Evolutionary conservation across 1,140 invertebrate genomes (phyloP), one percentile per base, ranked within the genome.

Genomic region (Reticulitermes speratus): DNA sequence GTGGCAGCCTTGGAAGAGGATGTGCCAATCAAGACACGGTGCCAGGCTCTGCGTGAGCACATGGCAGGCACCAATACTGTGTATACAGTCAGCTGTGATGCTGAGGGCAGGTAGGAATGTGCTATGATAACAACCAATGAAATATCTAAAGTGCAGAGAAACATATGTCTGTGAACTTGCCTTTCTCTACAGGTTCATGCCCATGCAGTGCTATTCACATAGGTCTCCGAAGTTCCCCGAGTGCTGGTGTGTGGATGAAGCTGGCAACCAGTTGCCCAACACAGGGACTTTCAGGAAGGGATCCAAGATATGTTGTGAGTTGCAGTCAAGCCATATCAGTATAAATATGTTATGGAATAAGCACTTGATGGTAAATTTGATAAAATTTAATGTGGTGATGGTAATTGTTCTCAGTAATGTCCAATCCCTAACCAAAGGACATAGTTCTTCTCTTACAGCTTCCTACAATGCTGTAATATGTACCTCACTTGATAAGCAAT

Each of bases 221-320:
- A 93, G 93, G 44, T 86, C 85, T n/a, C 82, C 88, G 38, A 86
- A 87, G 32, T 65, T 87, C 52, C 55, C 88, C 25, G 86, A 87
- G 48, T 97, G 96, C 90, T 97, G 96, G 96, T 97, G 96, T 90
- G 96, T 97, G 7, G 96, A 97, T 90, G 96, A 96, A 87, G 96
- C 96, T 2, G 96, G 96, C 19, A 96, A 96, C 90, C 95, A 96
- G 87, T 89, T 96, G 3, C 91, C 93, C 87, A 91, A 94, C 44
- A 93, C 93, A 6, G 91, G 94, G 88, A 92, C 94, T 55, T 95
- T 97, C 90, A 90, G 92, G 86, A 94, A 92, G 89, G 94, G 93
- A 82, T 91, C 93, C 59, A 92, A 91, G 85, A 91, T 92, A 65
- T 95, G 94, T 89, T 89, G 94, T 94, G 90, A 92, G 93, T 93